Evolutionary conservation across 2,888 invertebrate species (phyloP), one percentile per base, ranked within the genome.

Genomic region (Melanophora roralis): DNA sequence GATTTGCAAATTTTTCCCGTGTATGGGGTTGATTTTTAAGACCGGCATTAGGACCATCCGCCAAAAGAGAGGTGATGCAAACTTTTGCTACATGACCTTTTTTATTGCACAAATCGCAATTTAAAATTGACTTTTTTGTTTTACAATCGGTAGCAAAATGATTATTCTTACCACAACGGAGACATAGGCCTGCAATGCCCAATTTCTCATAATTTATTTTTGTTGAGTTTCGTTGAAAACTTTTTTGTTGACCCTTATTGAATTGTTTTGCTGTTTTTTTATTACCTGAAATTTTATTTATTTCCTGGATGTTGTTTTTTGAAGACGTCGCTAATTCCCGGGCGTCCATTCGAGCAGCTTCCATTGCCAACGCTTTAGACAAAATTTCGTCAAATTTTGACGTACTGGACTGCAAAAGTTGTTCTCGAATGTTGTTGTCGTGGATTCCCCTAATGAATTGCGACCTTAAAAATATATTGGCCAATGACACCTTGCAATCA

Each of bases 341-440:
- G 0, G 62, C 21, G 21, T 64, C 47, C 1, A 12, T 2, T 12
- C 21, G 72, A 0, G 76, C 72, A 0, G 80, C 72, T 32, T 81
- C 80, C 1, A 77, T 53, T 21, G 62, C 23, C n/a, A 72, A 12
- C 21, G 80, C 75, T 9, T 67, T 67, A 19, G n/a, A 11, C 9
- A 23, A 38, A 23, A 27, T 27, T 3, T 27, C 23, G 9, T 60
- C 43, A 6, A 23, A 2, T 16, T 43, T 75, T 1, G 75, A 5
- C 72, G 57, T 8, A 3, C 6, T 6, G 27, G 27, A 27, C 36
- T 69, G 62, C 0, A 76, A 32, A 1, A 69, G 55, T 21, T 68
- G 68, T 36, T 68, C 76, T 11, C 49, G 64, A 5, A 73, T 45
- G 5, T 32, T 5, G n/a, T 57, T 65, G 21, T 59, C 32, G 1